Evolutionary conservation across 2,113 vertebrate species (phyloP).

Genomic region (Azemiops feae): DNA sequence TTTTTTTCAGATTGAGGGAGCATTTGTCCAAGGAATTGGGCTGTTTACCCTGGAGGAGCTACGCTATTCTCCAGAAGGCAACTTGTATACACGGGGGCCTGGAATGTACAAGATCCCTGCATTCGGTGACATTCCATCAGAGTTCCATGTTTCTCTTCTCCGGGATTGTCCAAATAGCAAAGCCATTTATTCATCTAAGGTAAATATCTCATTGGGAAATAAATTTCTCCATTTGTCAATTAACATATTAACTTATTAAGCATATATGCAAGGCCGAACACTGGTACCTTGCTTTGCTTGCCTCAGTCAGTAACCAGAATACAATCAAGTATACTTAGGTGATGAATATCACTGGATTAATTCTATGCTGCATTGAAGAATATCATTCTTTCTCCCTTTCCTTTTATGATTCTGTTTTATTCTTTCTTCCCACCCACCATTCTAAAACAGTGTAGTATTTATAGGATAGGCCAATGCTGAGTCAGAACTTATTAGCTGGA

Average conservation of each 20-base stretch:
- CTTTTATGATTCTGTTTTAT: neutral
- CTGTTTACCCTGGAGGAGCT: constrained; percentile 94
- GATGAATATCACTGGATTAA: neutral
- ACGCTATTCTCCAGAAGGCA: constrained; percentile 85
- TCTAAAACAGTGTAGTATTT: neutral
- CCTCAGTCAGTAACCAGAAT: neutral
- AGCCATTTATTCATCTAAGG: constrained; percentile 93
- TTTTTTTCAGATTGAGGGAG: constrained; percentile 86
- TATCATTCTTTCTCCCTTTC: neutral
- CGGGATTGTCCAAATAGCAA: constrained; percentile 87
- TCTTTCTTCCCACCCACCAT: neutral
- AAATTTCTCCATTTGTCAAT: neutral
- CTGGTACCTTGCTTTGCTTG: neutral
- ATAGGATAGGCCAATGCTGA: neutral
- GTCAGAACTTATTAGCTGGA: neutral
- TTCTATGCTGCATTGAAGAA: neutral
- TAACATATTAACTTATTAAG: neutral
- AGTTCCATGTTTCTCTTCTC: constrained; percentile 87
- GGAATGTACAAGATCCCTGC: constrained; percentile 94
- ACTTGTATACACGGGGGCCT: constrained; percentile 88
- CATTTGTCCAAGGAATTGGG: constrained; percentile 90
- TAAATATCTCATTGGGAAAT: constrained; percentile 42
- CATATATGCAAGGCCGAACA: neutral
- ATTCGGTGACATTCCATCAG: constrained; percentile 86
- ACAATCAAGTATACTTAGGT: neutral